phyloP scores from a whole-genome alignment of 1,140 invertebrate genomes.

The Coboldia fuscipes region DNA sequence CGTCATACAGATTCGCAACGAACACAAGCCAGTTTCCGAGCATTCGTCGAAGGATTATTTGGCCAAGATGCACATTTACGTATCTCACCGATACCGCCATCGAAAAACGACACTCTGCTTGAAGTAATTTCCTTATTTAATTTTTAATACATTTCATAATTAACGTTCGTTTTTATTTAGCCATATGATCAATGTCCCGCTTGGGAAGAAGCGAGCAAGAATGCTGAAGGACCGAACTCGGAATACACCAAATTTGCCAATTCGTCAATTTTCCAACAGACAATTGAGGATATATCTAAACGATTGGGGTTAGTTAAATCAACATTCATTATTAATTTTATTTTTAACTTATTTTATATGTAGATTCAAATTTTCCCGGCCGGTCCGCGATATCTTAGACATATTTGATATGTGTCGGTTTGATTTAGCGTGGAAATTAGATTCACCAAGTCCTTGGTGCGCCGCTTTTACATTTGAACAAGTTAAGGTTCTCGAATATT shows the following conservation, averaged over 20 bases:
- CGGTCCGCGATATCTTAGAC: slow-evolving; percentile 20
- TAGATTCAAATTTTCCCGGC: slow-evolving; percentile 24
- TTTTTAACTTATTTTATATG: neutral
- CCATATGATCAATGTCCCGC: slow-evolving; percentile 20
- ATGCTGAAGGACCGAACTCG: slow-evolving; percentile 7
- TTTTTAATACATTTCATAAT: no score
- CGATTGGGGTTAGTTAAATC: slow-evolving; percentile 15
- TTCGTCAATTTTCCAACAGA: slow-evolving; percentile 10
- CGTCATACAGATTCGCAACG: slow-evolving; percentile 33
- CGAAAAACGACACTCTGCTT: slow-evolving; percentile 26
- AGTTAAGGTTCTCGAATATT: slow-evolving; percentile 35
- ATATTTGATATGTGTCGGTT: slow-evolving; percentile 52
- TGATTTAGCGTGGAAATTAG: slow-evolving; percentile 40
- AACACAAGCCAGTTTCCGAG: slow-evolving; percentile 31
- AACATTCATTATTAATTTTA: neutral
- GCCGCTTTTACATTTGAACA: slow-evolving; percentile 34
- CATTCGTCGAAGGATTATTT: slow-evolving; percentile 36
- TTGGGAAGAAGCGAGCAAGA: slow-evolving; percentile 13
- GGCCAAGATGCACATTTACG: slow-evolving; percentile 22
- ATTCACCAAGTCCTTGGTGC: slow-evolving; percentile 44
- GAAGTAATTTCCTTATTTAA: no score
- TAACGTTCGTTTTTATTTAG: slow-evolving; percentile 6
- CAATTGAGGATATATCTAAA: slow-evolving; percentile 10
- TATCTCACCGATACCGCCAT: slow-evolving; percentile 21
- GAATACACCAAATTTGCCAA: slow-evolving; percentile 12